phyloP scores from a whole-genome alignment of 2,888 invertebrate genomes.

The Andrena hattorfiana region DNA sequence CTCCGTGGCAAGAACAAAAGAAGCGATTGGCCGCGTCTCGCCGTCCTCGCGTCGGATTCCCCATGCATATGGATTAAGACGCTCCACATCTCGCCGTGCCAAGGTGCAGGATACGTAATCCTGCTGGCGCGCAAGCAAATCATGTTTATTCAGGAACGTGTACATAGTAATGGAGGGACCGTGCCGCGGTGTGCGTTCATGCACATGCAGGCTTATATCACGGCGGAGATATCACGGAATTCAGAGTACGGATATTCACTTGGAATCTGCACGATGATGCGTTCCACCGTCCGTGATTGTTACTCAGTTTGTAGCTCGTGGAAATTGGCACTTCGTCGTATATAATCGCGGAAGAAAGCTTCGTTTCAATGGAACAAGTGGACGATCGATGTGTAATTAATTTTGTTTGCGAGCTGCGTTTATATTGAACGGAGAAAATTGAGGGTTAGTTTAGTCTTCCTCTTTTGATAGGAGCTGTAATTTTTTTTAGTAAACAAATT shows the following conservation, averaged over 20 bases:
- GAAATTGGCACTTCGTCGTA: too few species aligned
- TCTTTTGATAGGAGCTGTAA: too few species aligned
- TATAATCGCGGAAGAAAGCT: too few species aligned
- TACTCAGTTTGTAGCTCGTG: neutral
- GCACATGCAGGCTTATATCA: neutral
- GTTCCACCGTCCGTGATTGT: slow-evolving; percentile 34
- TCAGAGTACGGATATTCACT: slow-evolving; percentile 23
- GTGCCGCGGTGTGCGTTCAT: slow-evolving; percentile 19
- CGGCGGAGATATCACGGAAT: slow-evolving; percentile 27
- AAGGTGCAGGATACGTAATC: slow-evolving; percentile 69
- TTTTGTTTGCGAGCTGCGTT: too few species aligned
- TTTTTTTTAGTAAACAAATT: too few species aligned
- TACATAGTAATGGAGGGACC: slow-evolving; percentile 70
- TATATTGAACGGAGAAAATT: too few species aligned
- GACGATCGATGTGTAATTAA: too few species aligned
- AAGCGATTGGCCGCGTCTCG: slow-evolving; percentile 60
- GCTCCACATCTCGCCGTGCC: slow-evolving; percentile 59
- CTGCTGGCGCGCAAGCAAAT: slow-evolving; percentile 66
- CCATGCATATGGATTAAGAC: slow-evolving; percentile 72
- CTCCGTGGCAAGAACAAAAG: slow-evolving; percentile 58
- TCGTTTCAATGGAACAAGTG: too few species aligned
- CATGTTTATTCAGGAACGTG: slow-evolving; percentile 76
- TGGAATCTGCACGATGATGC: slow-evolving; percentile 23
- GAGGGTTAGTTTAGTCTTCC: too few species aligned
- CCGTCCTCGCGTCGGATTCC: slow-evolving; percentile 53